phyloP scores from a whole-genome alignment of 2,888 invertebrate genomes.

The Thyatira batis region DNA sequence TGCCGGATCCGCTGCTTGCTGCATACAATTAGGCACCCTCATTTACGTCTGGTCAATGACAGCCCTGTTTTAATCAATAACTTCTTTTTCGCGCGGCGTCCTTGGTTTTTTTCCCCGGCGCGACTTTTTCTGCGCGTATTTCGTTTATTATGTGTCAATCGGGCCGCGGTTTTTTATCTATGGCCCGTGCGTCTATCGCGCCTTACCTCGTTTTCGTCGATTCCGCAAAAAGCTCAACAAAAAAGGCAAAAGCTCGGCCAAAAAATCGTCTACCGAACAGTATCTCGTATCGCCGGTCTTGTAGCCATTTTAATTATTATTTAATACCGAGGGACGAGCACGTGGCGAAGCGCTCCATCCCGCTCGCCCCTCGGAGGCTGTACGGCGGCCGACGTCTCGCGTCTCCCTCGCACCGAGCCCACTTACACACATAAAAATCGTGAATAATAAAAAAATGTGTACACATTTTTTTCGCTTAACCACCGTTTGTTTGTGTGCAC shows the following conservation, averaged over 20 bases:
- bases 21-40: constrained; percentile 81
- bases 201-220: constrained; percentile 63
- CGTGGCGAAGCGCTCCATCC: constrained; percentile 72
- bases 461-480: constrained; percentile 83
- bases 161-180: constrained; percentile 54
- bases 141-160: constrained; percentile 77
- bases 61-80: constrained; percentile 82
- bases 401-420: constrained; percentile 72
- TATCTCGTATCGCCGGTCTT: constrained; percentile 78
- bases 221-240: constrained; percentile 75
- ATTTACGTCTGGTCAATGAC: constrained; percentile 82
- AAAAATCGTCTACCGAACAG: constrained; percentile 80
- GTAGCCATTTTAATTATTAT: constrained; percentile 83
- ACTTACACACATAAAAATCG: constrained; percentile 83
- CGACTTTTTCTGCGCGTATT: constrained; percentile 80
- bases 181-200: constrained; percentile 41
- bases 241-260: constrained; percentile 77
- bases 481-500: constrained; percentile 70
- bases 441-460: constrained; percentile 83
- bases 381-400: constrained; percentile 41
- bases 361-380: constrained; percentile 39
- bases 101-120: constrained; percentile 80
- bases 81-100: constrained; percentile 79
- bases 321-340: constrained; percentile 81
- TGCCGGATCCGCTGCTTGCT: constrained; percentile 60